These are phyloP conservation scores for Drosophila orosa DNA, from an alignment of 1,140 invertebrate genomes.

Conservation along the genomic window DNA sequence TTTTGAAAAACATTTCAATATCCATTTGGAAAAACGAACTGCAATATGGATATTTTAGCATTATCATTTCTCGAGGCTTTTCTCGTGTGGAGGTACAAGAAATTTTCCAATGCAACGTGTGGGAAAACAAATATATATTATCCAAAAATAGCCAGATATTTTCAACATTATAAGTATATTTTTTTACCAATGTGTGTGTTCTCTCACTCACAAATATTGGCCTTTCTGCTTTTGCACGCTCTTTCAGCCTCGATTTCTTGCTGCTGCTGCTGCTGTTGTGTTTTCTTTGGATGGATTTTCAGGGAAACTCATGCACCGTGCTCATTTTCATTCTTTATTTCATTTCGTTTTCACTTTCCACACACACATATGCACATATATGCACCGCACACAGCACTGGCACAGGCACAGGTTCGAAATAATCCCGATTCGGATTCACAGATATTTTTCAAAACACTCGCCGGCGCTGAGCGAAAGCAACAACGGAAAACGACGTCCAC, in stretches of 20 bases:
- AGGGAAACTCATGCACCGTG: slow-evolving; percentile 75
- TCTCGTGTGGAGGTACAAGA: slow-evolving; percentile 31
- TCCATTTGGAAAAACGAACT: slow-evolving; percentile 28
- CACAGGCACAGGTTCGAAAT: slow-evolving; percentile 37
- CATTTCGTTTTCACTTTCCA: slow-evolving; percentile 74
- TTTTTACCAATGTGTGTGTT: slow-evolving; percentile 50
- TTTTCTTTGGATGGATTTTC: slow-evolving; percentile 68
- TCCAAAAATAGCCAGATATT: slow-evolving; percentile 80
- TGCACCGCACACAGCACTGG: slow-evolving; percentile 3
- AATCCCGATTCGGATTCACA: slow-evolving; percentile 31
- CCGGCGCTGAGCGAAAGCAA: slow-evolving; percentile 23
- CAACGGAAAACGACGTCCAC: slow-evolving; percentile 59
- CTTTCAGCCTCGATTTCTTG: slow-evolving; percentile 31
- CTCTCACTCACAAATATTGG: slow-evolving; percentile 75
- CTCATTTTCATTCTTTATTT: slow-evolving; percentile 62
- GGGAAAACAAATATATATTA: slow-evolving; percentile 66
- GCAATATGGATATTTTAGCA: slow-evolving; percentile 36
- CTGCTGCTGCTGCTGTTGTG: slow-evolving; percentile 1
- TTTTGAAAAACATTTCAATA: slow-evolving; percentile 41
- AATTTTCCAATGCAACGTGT: slow-evolving; percentile 68
- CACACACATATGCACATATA: slow-evolving; percentile 29
- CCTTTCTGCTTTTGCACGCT: slow-evolving; percentile 65
- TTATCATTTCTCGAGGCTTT: slow-evolving; percentile 43
- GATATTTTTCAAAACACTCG: slow-evolving; percentile 17
- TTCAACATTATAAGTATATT: slow-evolving; percentile 71